Evolutionary conservation across 2,113 vertebrate species (phyloP), one percentile per base, ranked within the genome.

Genomic region (Triplophysa dalaica): DNA sequence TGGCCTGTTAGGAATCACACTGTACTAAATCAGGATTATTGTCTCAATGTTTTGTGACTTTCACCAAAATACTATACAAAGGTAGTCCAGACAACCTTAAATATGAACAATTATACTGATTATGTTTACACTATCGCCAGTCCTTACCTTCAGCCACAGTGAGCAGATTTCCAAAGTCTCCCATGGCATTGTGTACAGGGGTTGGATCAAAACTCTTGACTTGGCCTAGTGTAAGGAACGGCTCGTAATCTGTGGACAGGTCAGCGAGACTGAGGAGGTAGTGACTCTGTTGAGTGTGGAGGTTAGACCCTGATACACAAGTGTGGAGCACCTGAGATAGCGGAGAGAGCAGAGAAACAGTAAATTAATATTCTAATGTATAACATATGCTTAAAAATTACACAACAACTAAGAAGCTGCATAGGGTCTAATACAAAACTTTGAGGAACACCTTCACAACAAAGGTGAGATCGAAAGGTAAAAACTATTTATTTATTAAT

Each of bases 121-220:
- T 29, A 13, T 70, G 48, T n/a, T 29, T 4, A 24, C 4, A 21
- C 13, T 12, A 10, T 21, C 8, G 9, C 17, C 8, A 21, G n/a
- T 67, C 21, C 92, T 93, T 89, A 98, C 98, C 97, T 82, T 98
- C 97, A 2, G 96, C 95, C 0, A 99, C 95, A 0, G 97, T 99
- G 24, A 99, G 94, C 26, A 99, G 91, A 91, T 95, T 97, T 86
- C 94, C 93, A 48, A 97, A 75, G 38, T 98, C 96, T 0, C 87
- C 77, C 77, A 84, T 64, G 78, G 90, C 88, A 19, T 90, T 87
- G 85, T 93, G 93, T 69, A 90, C 88, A 11, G 89, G 94, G 0
- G 91, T 85, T 0, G 94, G 91, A 80, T 98, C 96, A 0, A 91
- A 94, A 86, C 90, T 96, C 85, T 88, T 95, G 61, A 98, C 92